These are phyloP conservation scores for Oreotrochilus melanogaster DNA, from an alignment of 2,113 vertebrate species.

Conservation along the genomic window DNA sequence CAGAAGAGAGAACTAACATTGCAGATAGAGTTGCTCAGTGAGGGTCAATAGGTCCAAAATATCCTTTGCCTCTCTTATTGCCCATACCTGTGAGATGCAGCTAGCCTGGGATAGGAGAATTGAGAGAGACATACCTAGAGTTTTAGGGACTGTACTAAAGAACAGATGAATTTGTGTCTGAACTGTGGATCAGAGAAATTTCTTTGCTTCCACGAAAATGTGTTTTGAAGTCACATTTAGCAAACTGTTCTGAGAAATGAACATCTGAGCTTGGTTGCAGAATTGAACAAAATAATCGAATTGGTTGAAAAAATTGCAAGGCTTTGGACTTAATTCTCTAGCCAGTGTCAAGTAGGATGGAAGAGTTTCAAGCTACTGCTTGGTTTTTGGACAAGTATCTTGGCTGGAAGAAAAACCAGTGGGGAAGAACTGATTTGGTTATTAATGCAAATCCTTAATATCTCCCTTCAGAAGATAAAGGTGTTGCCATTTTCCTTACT, in stretches of 20 bases:
- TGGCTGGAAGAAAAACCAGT: conserved; percentile 1
- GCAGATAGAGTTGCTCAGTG: rapidly evolving
- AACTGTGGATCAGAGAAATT: neutral
- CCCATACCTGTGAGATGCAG: neutral
- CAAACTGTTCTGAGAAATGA: neutral
- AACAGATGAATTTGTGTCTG: neutral
- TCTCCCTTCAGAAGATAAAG: conserved; percentile 28
- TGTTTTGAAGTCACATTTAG: neutral
- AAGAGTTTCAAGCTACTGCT: conserved; percentile 28
- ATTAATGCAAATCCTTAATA: conserved; percentile 50
- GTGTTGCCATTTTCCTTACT: neutral
- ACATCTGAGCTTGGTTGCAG: neutral
- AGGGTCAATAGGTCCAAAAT: neutral
- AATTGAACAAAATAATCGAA: neutral
- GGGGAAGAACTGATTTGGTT: neutral
- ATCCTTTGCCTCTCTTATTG: neutral
- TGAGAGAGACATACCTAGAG: neutral
- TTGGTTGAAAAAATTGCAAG: neutral
- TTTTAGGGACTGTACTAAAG: neutral
- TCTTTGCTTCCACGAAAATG: neutral
- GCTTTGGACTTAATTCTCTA: conserved; percentile 35
- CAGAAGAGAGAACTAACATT: neutral
- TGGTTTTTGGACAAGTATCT: conserved; percentile 1
- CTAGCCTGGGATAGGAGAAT: neutral
- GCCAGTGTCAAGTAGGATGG: conserved; percentile 4